Evolutionary conservation across 92 coral and sea anemone species (phyloP).

Genomic region (Palythoa grandis): DNA sequence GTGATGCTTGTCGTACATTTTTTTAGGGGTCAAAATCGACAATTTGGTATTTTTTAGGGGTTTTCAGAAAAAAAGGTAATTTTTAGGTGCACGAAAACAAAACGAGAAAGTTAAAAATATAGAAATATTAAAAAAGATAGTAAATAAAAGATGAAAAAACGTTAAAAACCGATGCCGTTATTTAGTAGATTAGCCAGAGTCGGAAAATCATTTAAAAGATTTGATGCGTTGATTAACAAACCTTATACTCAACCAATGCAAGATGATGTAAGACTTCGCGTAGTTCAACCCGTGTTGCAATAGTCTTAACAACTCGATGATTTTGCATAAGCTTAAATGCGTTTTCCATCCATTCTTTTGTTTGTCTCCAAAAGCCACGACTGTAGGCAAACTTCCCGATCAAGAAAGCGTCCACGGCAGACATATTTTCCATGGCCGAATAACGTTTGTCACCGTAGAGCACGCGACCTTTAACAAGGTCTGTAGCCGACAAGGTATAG

Average conservation of each 20-base stretch:
- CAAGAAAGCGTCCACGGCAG: slow-evolving; percentile 28
- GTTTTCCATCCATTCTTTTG: slow-evolving; percentile 26
- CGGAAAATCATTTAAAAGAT: too few species aligned
- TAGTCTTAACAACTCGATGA: not conserved
- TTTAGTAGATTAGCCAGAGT: too few species aligned
- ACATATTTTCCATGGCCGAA: slow-evolving; percentile 10
- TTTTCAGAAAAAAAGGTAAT: too few species aligned
- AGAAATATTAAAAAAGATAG: too few species aligned
- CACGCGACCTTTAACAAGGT: slow-evolving; percentile 17
- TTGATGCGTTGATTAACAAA: not conserved
- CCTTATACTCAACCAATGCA: not conserved
- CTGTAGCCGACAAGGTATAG: slow-evolving; percentile 24
- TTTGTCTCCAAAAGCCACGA: slow-evolving; percentile 24
- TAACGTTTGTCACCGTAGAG: not conserved
- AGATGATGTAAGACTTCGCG: slow-evolving; percentile 8
- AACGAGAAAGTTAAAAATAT: too few species aligned
- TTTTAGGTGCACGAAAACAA: too few species aligned
- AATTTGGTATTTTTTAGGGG: too few species aligned
- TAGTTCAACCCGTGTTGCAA: slow-evolving; percentile 10
- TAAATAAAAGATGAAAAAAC: too few species aligned
- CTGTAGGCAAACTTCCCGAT: slow-evolving; percentile 20
- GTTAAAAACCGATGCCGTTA: too few species aligned
- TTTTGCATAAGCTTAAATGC: not conserved
- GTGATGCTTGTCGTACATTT: too few species aligned
- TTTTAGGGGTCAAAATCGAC: too few species aligned